phyloP scores from a whole-genome alignment of 2,113 vertebrate species.

The Marmota flaviventris region DNA sequence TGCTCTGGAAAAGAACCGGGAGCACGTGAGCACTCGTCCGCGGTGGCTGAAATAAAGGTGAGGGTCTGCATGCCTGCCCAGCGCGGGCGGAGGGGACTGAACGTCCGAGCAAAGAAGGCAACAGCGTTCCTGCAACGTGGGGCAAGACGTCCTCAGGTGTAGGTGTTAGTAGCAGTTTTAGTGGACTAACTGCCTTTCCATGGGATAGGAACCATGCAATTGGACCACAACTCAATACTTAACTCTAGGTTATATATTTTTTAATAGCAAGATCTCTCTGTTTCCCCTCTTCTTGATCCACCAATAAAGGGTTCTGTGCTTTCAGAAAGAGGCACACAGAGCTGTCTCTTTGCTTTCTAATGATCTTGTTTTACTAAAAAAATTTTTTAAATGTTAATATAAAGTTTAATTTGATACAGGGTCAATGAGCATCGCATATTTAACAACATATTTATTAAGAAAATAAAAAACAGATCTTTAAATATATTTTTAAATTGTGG shows the following conservation, averaged over 20 bases:
- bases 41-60: background rate
- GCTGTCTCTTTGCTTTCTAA: background rate
- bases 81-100: background rate
- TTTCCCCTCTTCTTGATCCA: background rate
- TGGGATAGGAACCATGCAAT: background rate
- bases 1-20: conserved; percentile 90
- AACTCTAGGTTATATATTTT: background rate
- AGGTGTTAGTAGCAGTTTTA: too few relatives aligned
- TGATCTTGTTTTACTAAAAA: background rate
- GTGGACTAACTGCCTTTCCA: background rate
- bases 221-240: background rate
- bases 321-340: background rate
- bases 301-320: background rate
- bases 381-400: background rate
- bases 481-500: background rate
- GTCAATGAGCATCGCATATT: background rate
- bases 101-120: background rate
- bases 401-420: background rate
- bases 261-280: background rate
- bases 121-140: background rate
- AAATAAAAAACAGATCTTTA: background rate
- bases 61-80: too few relatives aligned
- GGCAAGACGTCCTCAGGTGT: background rate
- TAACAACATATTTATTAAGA: background rate
- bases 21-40: background rate